Evolutionary conservation across 2,797 vertebrate genomes (phyloP).

Genomic region (Acomys russatus): DNA sequence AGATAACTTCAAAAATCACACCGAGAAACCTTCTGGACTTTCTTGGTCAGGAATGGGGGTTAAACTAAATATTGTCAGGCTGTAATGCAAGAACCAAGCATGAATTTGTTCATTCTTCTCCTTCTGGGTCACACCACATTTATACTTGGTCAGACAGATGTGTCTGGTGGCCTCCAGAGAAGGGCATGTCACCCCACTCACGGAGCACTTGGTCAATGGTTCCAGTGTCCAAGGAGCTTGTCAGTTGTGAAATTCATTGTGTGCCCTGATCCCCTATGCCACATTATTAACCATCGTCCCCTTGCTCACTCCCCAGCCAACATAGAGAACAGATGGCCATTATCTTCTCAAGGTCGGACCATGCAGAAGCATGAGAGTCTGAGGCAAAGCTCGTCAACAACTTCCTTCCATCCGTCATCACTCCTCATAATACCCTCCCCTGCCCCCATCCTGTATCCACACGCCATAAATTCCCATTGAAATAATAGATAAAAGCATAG

Average conservation of each 20-base stretch:
- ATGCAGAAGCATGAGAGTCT: constrained; percentile 25
- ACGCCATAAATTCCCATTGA: constrained; percentile 67
- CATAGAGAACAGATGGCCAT: constrained; percentile 73
- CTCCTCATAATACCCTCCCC: constrained; percentile 43
- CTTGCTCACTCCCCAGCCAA: constrained; percentile 48
- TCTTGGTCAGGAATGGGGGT: constrained; percentile 22
- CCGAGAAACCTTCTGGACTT: constrained; percentile 33
- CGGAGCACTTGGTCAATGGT: constrained; percentile 70
- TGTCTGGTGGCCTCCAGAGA: constrained; percentile 64
- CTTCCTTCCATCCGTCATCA: constrained; percentile 70
- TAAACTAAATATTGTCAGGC: constrained; percentile 57
- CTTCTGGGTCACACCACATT: constrained; percentile 54
- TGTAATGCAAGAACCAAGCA: constrained; percentile 43
- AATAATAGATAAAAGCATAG: constrained; percentile 50
- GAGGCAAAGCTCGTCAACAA: constrained; percentile 25
- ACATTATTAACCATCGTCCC: constrained; percentile 53
- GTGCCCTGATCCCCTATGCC: constrained; percentile 60
- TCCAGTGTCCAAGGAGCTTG: constrained; percentile 71
- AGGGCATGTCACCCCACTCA: constrained; percentile 69
- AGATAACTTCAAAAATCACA: constrained; percentile 16
- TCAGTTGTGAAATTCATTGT: constrained; percentile 76
- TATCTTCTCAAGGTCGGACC: constrained; percentile 41
- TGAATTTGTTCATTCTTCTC: constrained; percentile 60
- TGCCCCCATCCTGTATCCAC: constrained; percentile 17
- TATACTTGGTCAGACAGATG: constrained; percentile 70